Conservation (phyloP, 2,113 vertebrate genomes). For the Paradoxurus hermaphroditus region DNA sequence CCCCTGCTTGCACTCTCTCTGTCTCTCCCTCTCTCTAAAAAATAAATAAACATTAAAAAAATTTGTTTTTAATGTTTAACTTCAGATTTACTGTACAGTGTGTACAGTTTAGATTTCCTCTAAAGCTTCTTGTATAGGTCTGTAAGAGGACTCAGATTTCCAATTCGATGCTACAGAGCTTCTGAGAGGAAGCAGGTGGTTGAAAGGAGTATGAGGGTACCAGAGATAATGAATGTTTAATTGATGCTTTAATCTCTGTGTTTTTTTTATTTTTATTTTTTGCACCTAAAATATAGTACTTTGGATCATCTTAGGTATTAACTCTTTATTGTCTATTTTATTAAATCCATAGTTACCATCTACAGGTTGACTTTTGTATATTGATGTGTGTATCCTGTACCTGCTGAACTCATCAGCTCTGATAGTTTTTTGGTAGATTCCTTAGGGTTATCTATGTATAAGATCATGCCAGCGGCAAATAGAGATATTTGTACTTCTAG, state of each 20-base stretch:
- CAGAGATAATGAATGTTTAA: neutral
- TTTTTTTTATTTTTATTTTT: neutral
- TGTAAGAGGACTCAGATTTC: neutral
- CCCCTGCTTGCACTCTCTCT: no score
- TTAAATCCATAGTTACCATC: neutral
- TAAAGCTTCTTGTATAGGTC: neutral
- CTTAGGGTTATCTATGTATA: neutral
- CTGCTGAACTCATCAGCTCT: neutral
- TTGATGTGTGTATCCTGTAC: neutral
- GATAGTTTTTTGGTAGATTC: neutral
- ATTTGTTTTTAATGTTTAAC: neutral
- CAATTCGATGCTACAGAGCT: neutral
- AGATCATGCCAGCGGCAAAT: neutral
- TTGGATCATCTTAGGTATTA: neutral
- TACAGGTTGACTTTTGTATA: neutral
- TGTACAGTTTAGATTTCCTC: neutral
- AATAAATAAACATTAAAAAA: no score
- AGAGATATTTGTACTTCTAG: neutral
- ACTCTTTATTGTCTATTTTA: neutral
- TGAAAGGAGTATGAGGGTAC: neutral
- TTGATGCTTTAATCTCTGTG: neutral
- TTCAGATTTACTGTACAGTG: neutral
- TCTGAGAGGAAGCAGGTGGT: neutral
- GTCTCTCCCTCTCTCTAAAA: no score
- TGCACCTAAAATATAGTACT: neutral